Base-by-base conservation (phyloP, 2,888 invertebrate genomes). In the Lycaena phlaeas region DNA sequence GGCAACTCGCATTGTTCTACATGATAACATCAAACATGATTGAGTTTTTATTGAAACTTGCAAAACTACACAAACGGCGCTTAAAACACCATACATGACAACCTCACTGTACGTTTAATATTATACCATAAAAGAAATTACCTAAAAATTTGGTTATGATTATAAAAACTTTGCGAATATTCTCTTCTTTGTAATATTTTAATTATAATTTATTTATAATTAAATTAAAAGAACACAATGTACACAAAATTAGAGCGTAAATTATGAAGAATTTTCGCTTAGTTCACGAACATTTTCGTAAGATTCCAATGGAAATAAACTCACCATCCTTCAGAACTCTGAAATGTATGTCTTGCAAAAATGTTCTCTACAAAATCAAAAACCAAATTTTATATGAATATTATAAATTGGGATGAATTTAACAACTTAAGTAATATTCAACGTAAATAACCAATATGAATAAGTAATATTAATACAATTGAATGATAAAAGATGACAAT, bases 261-360 rank as follows among this genome's bases (percentile, higher is more conserved):
- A 26, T 14, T 10, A 22, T 2, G 26, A 53, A 65, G 70, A 74
- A 66, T 64, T 56, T 70, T 73, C 69, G 66, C 61, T 53, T 50
- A 63, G 61, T 59, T 67, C 64, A 60, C 64, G 59, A 70, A 79
- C 72, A 74, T 69, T 69, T 68, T 67, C 71, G 79, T 64, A 76
- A 73, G 77, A 54, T 48, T 62, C 56, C 52, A 53, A 56, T 57
- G 62, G 51, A 53, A 50, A 49, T 38, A 49, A 59, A 84, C 84
- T 84, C 79, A 84, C 84, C 82, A 73, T 81, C 81, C 82, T 56
- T 57, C 61, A 58, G 74, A 75, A 53, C 65, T 79, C 84, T 84
- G 84, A 82, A 82, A 62, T 63, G 63, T 61, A 45, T 64, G 67
- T 64, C 82, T 78, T 77, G 57, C 82, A 73, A 71, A 71, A 74